Evolutionary conservation across 2,888 invertebrate genomes (phyloP).

Genomic region (Campoletis raptor): DNA sequence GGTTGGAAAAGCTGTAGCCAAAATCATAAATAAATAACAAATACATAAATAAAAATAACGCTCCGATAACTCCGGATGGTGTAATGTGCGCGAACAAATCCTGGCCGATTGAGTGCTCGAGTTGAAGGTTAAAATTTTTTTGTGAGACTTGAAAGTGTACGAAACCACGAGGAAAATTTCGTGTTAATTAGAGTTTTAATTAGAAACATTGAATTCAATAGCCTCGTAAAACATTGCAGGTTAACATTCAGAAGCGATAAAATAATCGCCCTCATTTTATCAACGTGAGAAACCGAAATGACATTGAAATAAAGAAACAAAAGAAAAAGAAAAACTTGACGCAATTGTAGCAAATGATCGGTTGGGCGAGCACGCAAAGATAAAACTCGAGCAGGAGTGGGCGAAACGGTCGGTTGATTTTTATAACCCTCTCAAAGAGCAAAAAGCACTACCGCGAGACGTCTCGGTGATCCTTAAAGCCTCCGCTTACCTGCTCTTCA

Average conservation of each 20-base stretch:
- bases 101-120: background rate
- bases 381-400: slow-evolving; percentile 42
- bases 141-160: background rate
- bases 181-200: background rate
- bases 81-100: background rate
- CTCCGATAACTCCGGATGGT: background rate
- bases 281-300: slow-evolving; percentile 31
- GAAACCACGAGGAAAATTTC: background rate
- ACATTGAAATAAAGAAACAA: slow-evolving; percentile 14
- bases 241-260: background rate
- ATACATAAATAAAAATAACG: background rate
- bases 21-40: too few relatives aligned
- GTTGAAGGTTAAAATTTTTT: background rate
- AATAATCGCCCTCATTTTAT: background rate
- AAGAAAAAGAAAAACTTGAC: slow-evolving; percentile 6
- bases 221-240: slow-evolving; percentile 8
- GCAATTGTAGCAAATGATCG: slow-evolving; percentile 45
- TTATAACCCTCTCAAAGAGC: slow-evolving; percentile 46
- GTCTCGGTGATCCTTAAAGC: slow-evolving; percentile 49
- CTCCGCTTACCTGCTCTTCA: slow-evolving; percentile 35
- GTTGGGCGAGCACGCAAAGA: slow-evolving; percentile 32
- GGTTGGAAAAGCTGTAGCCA: too few relatives aligned
- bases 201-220: background rate
- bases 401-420: slow-evolving; percentile 61
- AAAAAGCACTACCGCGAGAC: slow-evolving; percentile 36